phyloP scores from a whole-genome alignment of 2,888 invertebrate species.

The Scaptomyza parva region DNA sequence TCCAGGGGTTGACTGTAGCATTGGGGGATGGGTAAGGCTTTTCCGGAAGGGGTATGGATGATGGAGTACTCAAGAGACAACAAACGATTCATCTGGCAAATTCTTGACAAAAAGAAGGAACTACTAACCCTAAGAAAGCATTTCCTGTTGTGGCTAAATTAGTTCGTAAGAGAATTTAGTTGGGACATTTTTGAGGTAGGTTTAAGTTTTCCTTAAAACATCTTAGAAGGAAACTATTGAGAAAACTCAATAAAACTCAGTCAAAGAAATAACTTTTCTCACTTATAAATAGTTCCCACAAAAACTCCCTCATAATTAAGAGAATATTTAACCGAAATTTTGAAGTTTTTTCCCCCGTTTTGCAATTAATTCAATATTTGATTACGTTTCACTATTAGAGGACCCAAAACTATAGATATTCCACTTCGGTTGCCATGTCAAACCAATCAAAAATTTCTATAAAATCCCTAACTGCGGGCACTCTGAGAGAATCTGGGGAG shows the following conservation, averaged over 20 bases:
- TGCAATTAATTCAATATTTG: slow-evolving; percentile 44
- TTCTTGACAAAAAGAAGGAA: neutral
- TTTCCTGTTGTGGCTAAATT: slow-evolving; percentile 20
- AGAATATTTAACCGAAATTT: slow-evolving; percentile 6
- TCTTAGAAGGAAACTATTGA: too few relatives aligned
- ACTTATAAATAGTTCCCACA: too few relatives aligned
- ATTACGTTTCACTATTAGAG: slow-evolving; percentile 43
- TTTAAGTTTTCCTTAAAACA: too few relatives aligned
- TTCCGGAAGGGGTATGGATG: neutral
- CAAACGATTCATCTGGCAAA: slow-evolving; percentile 16
- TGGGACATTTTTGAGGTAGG: too few relatives aligned
- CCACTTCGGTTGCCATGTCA: slow-evolving; percentile 35
- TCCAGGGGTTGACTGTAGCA: slow-evolving; percentile 8
- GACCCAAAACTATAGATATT: slow-evolving; percentile 2
- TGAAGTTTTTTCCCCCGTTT: slow-evolving; percentile 7
- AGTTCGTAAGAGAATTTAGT: too few relatives aligned
- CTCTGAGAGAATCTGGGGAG: slow-evolving; percentile 10
- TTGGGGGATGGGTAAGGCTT: neutral
- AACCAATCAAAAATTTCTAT: slow-evolving; percentile 69
- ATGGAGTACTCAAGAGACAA: slow-evolving; percentile 12
- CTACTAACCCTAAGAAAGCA: neutral
- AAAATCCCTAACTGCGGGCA: slow-evolving; percentile 66
- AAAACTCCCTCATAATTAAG: neutral
- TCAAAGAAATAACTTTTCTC: too few relatives aligned
- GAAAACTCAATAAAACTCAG: too few relatives aligned